Conservation (phyloP, 2,113 vertebrate genomes). For the Heterotis niloticus region DNA sequence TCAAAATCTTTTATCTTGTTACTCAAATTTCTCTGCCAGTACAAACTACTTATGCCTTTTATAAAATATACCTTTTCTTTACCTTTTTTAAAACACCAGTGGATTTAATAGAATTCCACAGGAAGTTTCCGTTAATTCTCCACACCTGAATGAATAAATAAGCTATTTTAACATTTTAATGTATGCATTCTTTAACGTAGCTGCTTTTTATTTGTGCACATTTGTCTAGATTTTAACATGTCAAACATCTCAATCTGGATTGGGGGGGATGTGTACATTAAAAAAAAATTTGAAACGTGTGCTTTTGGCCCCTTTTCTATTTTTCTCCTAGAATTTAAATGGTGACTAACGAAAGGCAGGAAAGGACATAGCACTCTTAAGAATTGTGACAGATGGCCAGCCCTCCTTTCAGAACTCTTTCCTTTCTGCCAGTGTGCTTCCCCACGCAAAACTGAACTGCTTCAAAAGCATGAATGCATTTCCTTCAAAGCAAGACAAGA, state of each 20-base stretch:
- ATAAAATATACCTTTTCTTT: too few species aligned
- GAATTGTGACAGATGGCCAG: constrained; percentile 51
- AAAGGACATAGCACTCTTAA: constrained; percentile 39
- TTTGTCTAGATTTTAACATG: neutral
- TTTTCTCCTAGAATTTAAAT: constrained; percentile 2
- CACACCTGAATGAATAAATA: too few species aligned
- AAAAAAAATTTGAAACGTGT: neutral
- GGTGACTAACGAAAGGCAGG: constrained; percentile 7
- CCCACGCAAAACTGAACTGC: constrained; percentile 54
- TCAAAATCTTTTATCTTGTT: too few species aligned
- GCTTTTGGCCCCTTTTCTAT: constrained; percentile 8
- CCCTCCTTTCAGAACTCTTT: constrained; percentile 50
- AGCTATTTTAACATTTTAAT: too few species aligned
- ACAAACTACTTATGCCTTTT: too few species aligned
- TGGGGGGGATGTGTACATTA: neutral
- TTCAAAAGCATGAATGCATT: constrained; percentile 47
- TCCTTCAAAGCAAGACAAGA: constrained; percentile 40
- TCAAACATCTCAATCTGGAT: constrained; percentile 2
- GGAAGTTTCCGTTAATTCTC: too few species aligned
- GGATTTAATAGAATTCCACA: too few species aligned
- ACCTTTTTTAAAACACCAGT: too few species aligned
- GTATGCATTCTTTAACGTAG: neutral
- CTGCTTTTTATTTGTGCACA: neutral
- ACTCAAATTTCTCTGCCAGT: too few species aligned
- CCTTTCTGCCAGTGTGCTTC: constrained; percentile 46